These are phyloP conservation scores for Cheilosia soror DNA, from an alignment of 2,888 invertebrate species.

Conservation along the genomic window DNA sequence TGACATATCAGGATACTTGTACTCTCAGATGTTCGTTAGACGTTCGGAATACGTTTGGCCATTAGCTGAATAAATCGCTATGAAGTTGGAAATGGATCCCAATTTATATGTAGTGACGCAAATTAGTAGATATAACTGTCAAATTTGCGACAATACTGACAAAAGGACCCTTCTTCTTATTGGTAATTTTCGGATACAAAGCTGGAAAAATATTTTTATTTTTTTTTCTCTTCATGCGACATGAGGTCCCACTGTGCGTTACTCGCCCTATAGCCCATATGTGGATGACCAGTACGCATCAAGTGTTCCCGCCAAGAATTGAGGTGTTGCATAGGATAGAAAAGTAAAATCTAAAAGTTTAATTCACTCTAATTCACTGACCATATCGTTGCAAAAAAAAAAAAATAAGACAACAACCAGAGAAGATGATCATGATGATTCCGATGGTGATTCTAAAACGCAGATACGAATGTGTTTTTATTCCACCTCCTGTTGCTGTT, in stretches of 20 bases:
- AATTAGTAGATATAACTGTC: no score
- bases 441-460: slow-evolving; percentile 52
- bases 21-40: no score
- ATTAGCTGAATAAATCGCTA: no score
- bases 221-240: background rate
- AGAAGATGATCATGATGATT: slow-evolving; percentile 61
- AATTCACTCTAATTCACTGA: slow-evolving; percentile 76
- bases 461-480: slow-evolving; percentile 44
- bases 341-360: slow-evolving; percentile 71
- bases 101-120: no score
- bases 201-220: background rate
- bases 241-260: slow-evolving; percentile 11
- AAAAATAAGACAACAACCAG: slow-evolving; percentile 15
- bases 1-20: no score
- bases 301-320: slow-evolving; percentile 30
- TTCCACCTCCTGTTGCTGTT: slow-evolving; percentile 23
- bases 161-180: no score
- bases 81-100: no score
- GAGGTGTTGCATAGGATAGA: slow-evolving; percentile 41
- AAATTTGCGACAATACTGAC: no score
- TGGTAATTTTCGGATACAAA: no score
- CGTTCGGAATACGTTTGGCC: no score
- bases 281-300: slow-evolving; percentile 48
- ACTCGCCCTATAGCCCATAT: background rate
- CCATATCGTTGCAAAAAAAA: slow-evolving; percentile 72